Evolutionary conservation across 2,888 invertebrate species (phyloP), one percentile per base, ranked within the genome.

Genomic region (Tiphia femorata): DNA sequence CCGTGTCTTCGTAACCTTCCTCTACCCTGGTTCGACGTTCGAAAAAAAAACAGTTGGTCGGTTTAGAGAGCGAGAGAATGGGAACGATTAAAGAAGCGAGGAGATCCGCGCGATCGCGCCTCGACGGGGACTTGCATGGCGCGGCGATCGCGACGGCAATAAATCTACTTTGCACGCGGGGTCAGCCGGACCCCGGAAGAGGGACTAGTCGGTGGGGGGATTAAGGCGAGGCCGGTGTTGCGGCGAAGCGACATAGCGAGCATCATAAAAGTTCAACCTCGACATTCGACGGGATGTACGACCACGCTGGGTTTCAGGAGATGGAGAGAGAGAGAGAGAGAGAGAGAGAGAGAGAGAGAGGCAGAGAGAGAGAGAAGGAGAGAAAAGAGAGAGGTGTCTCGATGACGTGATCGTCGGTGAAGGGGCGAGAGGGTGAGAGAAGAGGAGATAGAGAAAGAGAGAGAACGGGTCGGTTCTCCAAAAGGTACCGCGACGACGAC

Each of bases 211-310:
- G 23, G 61, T 58, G 55, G 59, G n/a, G n/a, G 67, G 67, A 67
- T 59, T 59, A 66, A 69, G 69, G 68, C 64, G 68, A 69, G 69
- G 66, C 66, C 66, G 33, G n/a, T n/a, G n/a, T n/a, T n/a, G n/a
- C 19, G 43, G 30, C 52, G 47, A n/a, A 42, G 49, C 57, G 61
- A 64, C 62, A 53, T 53, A 49, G 49, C 49, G 49, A 46, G 58
- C 68, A 66, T 66, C 68, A 65, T 69, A 66, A 68, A 58, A 68
- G 58, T 63, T n/a, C 49, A 51, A 44, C 37, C 47, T 33, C 49
- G 19, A 30, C 51, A 44, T 54, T 47, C 51, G 51, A 51, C 49
- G 35, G 16, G 49, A 49, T 19, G 30, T 21, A 19, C 8, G 20
- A n/a, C 23, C 49, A 23, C 3, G 6, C 21, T 20, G 38, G 47